Evolutionary conservation across 2,113 vertebrate genomes (phyloP).

Genomic region (Hassar affinis): DNA sequence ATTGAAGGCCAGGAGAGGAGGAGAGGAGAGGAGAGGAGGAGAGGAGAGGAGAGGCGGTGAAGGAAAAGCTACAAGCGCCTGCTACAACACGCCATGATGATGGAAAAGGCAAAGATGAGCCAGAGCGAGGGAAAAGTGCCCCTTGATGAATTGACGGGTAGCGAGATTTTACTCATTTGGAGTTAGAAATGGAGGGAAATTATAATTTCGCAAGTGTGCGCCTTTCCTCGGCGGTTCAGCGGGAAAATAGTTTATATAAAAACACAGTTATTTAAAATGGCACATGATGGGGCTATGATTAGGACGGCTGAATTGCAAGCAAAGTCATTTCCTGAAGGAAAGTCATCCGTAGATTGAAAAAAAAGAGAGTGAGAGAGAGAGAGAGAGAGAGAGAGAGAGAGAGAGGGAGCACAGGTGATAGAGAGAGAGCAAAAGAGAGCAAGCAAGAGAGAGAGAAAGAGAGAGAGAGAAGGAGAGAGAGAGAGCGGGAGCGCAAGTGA

Average conservation of each 20-base stretch:
- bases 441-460: too few species aligned
- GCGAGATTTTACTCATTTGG: conserved; percentile 59
- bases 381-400: background rate
- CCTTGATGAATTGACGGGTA: conserved; percentile 60
- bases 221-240: conserved; percentile 8
- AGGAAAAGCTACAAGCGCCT: background rate
- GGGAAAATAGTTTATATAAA: conserved; percentile 44
- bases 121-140: conserved; percentile 13
- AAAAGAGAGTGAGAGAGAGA: background rate
- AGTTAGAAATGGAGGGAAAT: conserved; percentile 61
- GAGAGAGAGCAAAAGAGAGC: too few species aligned
- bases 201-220: conserved; percentile 37
- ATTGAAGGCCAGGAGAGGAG: too few species aligned
- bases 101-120: conserved; percentile 48
- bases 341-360: conserved; percentile 41
- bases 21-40: too few species aligned
- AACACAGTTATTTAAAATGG: conserved; percentile 48
- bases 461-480: too few species aligned
- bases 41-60: conserved; percentile 17
- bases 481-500: too few species aligned
- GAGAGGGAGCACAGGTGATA: too few species aligned
- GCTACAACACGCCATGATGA: conserved; percentile 32
- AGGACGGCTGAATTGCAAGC: conserved; percentile 45
- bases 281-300: conserved; percentile 43
- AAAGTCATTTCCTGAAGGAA: conserved; percentile 51